Evolutionary conservation across 2,113 vertebrate genomes (phyloP), one percentile per base, ranked within the genome.

Genomic region (Pantherophis guttatus): DNA sequence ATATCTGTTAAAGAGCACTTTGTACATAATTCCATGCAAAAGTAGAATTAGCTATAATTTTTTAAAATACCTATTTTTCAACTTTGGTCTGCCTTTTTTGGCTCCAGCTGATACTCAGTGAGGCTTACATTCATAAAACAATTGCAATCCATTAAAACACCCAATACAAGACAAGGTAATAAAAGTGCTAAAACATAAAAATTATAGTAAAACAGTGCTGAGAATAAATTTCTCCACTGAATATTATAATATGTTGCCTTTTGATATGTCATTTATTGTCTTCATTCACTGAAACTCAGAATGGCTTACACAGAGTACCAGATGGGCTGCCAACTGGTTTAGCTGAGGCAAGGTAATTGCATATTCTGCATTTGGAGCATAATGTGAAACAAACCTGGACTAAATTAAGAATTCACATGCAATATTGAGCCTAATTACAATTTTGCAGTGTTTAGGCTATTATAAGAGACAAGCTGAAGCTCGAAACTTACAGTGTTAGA

Each of bases 121-220:
- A 87, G 88, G 59, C 86, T 70, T 26, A 53, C 48, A 44, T 26
- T 55, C 23, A 70, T 53, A 92, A 92, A 92, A 88, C 52, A 55
- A 92, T 48, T 92, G 59, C 15, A 70, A 55, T 92, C 52, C 24
- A 88, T 92, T 91, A 92, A 75, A 92, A 88, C n/a, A 44, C 81
- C 54, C 33, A 48, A 86, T 12, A 50, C 21, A 86, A 91, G 88
- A 75, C 12, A 54, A 39, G 52, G 19, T 26, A 92, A 92, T 54
- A 88, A 39, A 92, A 92, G 53, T 17, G 88, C 50, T 44, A 55
- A 70, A 39, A 88, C 62, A 65, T 54, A 87, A 88, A 44, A 57
- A 75, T n/a, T 54, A 24, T 39, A 92, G 39, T 29, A 33, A 21
- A 87, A 59, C n/a, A 70, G 26, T 44, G 58, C 13, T 26, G 70